Conservation (phyloP, 2,113 vertebrate genomes). For the Lamprologus sp. region DNA sequence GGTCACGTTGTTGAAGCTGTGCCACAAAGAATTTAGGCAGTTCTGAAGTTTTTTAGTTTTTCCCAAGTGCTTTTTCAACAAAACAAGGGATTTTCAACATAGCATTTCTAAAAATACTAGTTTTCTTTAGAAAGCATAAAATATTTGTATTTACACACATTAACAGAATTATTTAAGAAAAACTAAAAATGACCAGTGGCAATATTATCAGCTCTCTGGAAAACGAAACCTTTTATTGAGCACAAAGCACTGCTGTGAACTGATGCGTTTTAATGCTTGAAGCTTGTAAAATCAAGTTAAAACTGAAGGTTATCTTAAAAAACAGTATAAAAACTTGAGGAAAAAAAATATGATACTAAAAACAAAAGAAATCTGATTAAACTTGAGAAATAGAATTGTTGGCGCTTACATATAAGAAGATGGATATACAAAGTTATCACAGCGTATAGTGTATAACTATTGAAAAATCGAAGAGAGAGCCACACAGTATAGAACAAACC, state of each 20-base stretch:
- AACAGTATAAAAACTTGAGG: not conserved
- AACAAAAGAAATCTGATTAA: not conserved
- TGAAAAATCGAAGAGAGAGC: not conserved
- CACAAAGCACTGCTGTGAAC: not conserved
- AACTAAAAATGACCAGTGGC: not conserved
- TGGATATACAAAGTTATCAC: not conserved
- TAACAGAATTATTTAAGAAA: not conserved
- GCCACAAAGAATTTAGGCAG: not conserved
- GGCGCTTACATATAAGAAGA: not conserved
- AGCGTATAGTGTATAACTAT: not conserved
- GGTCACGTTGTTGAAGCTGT: not conserved
- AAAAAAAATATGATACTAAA: not conserved
- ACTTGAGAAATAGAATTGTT: not conserved
- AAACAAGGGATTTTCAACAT: not conserved
- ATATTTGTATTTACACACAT: not conserved
- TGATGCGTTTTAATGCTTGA: not conserved
- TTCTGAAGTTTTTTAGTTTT: not conserved
- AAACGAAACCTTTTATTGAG: not conserved
- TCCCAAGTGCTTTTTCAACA: not conserved
- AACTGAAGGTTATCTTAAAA: not conserved
- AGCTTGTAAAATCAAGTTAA: not conserved
- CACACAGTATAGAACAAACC: not conserved
- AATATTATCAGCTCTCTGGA: not conserved
- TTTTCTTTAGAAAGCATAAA: not conserved
- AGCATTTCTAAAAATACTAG: not conserved